phyloP scores from a whole-genome alignment of 2,797 vertebrate genomes.

The Bradypodion ventrale region DNA sequence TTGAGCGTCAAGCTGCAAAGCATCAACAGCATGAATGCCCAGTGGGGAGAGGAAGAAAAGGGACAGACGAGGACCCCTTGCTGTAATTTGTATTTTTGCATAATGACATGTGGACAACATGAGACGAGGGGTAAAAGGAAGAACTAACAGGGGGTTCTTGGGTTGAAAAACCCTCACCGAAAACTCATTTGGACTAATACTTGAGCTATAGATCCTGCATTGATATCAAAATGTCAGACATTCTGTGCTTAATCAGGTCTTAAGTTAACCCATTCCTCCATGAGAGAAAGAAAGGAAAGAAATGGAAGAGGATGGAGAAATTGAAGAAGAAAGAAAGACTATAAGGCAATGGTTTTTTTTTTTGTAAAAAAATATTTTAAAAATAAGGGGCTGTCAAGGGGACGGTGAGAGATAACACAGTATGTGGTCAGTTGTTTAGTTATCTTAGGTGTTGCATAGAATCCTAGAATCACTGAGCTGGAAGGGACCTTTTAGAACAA shows the following conservation, averaged over 20 bases:
- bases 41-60: constrained; percentile 49
- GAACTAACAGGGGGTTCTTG: constrained; percentile 9
- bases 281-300: constrained; percentile 43
- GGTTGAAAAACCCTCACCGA: constrained; percentile 27
- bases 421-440: constrained; percentile 53
- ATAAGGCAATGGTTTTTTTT: constrained; percentile 31
- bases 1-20: constrained; percentile 76
- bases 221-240: constrained; percentile 70
- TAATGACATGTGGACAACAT: constrained; percentile 63
- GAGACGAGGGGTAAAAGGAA: constrained; percentile 35
- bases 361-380: too few relatives aligned
- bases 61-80: constrained; percentile 36
- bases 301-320: constrained; percentile 41
- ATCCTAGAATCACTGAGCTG: too few relatives aligned
- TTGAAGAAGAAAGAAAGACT: constrained; percentile 58
- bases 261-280: constrained; percentile 67
- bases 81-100: constrained; percentile 63
- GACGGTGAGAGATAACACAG: constrained; percentile 46
- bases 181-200: constrained; percentile 67
- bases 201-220: constrained; percentile 70
- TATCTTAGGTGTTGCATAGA: too few relatives aligned
- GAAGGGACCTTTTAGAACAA: too few relatives aligned
- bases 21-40: constrained; percentile 61
- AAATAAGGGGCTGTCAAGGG: constrained; percentile 60
- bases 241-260: constrained; percentile 74